Conservation (phyloP, 2,113 vertebrate species). For the Gavialis gangeticus region DNA sequence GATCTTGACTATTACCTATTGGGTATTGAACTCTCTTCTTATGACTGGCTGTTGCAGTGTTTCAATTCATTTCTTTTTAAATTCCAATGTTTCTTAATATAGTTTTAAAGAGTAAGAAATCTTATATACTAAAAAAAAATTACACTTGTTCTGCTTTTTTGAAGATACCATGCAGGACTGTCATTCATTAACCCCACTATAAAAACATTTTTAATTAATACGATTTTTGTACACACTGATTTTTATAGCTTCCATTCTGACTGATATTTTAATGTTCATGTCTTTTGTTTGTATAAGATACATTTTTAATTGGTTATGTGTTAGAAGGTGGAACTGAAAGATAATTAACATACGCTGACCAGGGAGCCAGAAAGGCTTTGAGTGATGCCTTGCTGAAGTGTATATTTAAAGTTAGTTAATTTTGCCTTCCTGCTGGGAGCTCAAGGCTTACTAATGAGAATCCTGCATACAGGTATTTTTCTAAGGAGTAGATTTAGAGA, state of each 20-base stretch:
- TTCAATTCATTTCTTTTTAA: not conserved
- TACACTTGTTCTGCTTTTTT: not conserved
- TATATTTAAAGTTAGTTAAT: not conserved
- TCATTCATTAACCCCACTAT: not conserved
- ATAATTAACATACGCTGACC: not conserved
- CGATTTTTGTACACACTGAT: not conserved
- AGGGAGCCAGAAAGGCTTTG: not conserved
- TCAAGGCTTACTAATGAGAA: not conserved
- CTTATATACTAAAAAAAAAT: not conserved
- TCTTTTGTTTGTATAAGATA: not conserved
- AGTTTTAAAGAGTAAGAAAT: not conserved
- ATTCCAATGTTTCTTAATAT: not conserved
- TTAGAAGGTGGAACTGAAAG: not conserved
- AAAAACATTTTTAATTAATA: not conserved
- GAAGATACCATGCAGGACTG: not conserved
- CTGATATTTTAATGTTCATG: not conserved
- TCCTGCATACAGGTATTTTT: not conserved
- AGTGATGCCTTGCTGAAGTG: not conserved
- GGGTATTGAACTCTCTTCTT: not conserved
- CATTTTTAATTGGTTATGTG: not conserved
- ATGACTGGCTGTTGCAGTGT: not conserved
- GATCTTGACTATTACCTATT: not conserved
- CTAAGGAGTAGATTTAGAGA: not conserved
- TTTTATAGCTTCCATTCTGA: not conserved
- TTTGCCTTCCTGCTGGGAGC: not conserved